phyloP scores from a whole-genome alignment of 2,113 vertebrate species.

The Cathartes aura region DNA sequence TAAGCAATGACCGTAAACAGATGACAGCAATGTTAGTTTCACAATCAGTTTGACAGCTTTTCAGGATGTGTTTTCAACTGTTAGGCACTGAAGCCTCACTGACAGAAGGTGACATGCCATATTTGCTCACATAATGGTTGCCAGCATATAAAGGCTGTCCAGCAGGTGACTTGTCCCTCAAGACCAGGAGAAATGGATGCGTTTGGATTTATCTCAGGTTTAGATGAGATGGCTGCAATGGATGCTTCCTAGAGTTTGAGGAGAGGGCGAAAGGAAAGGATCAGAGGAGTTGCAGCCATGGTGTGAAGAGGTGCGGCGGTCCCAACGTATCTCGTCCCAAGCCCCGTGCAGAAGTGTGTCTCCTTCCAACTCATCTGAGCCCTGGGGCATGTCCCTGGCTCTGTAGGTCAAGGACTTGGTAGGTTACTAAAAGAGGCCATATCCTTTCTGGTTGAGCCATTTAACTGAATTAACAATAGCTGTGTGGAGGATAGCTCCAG shows the following conservation, averaged over 20 bases:
- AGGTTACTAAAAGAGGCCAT: not conserved
- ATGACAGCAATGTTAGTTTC: not conserved
- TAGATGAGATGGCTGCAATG: not conserved
- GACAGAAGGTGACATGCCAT: not conserved
- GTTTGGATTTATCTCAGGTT: not conserved
- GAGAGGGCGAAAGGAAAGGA: not conserved
- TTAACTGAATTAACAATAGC: not conserved
- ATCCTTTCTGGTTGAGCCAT: not conserved
- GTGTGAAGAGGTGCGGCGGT: not conserved
- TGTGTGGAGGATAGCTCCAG: not conserved
- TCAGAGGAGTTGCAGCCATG: not conserved
- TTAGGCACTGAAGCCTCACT: not conserved
- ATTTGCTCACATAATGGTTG: not conserved
- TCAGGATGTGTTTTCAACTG: not conserved
- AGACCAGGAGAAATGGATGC: not conserved
- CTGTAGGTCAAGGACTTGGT: not conserved
- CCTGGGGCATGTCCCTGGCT: not conserved
- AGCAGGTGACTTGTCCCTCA: not conserved
- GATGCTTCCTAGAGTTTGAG: not conserved
- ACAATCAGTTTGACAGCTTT: not conserved
- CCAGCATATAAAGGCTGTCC: not conserved
- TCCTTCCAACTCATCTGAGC: not conserved
- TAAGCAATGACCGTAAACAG: not conserved
- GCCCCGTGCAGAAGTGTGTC: not conserved
- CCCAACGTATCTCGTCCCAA: not conserved